phyloP scores from a whole-genome alignment of 1,140 invertebrate species.

The Leptinotarsa undecemlineata region DNA sequence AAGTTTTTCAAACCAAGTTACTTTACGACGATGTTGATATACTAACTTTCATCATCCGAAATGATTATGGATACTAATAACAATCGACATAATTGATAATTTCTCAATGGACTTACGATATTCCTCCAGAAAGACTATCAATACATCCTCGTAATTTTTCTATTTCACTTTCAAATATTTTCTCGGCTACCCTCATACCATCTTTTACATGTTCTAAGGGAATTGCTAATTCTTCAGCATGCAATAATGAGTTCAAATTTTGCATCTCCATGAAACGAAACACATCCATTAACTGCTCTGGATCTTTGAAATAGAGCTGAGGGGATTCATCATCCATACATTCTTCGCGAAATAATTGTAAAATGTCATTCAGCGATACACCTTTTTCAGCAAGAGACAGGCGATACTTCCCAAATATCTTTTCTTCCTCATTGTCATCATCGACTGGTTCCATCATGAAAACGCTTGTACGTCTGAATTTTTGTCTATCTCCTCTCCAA shows the following conservation, averaged over 20 bases:
- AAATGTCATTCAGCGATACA: conserved; percentile 57
- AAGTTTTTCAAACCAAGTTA: no score
- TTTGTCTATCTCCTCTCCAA: conserved; percentile 47
- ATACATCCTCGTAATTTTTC: conserved; percentile 54
- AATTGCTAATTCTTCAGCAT: conserved; percentile 64
- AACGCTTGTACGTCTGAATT: conserved; percentile 6
- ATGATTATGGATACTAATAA: not conserved
- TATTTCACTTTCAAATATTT: conserved; percentile 54
- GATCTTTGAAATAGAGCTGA: conserved; percentile 63
- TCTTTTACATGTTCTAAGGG: conserved; percentile 60
- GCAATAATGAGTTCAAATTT: conserved; percentile 67
- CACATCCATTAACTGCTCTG: conserved; percentile 60
- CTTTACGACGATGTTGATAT: no score
- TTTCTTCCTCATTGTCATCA: conserved; percentile 29
- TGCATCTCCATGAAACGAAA: conserved; percentile 66
- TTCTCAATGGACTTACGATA: conserved; percentile 43
- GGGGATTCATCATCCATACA: conserved; percentile 55
- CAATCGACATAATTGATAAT: not conserved
- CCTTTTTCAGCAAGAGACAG: conserved; percentile 41
- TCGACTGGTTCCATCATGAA: not conserved
- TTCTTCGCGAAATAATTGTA: conserved; percentile 58
- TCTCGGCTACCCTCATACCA: conserved; percentile 54
- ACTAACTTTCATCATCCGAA: no score
- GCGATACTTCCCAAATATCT: conserved; percentile 46
- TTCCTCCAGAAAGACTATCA: conserved; percentile 56